Evolutionary conservation across 1,140 invertebrate genomes (phyloP).

Genomic region (Aphidius gifuensis): DNA sequence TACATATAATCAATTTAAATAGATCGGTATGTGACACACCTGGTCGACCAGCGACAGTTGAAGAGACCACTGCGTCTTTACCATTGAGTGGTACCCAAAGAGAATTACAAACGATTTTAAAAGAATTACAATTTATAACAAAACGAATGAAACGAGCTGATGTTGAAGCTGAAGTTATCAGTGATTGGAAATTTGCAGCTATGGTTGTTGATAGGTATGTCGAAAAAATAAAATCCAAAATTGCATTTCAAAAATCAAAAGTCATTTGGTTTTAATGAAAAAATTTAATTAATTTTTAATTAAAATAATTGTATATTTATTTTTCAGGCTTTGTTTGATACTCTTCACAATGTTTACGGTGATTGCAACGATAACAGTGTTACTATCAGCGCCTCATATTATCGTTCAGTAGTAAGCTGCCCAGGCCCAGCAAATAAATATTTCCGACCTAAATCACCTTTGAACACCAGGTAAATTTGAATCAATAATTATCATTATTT

Average conservation of each 20-base stretch:
- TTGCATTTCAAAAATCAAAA: not conserved
- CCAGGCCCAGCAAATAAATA: slow-evolving; percentile 39
- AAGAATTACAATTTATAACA: slow-evolving; percentile 93
- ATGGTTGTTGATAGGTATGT: slow-evolving; percentile 91
- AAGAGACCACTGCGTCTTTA: slow-evolving; percentile 56
- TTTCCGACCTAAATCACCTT: slow-evolving; percentile 32
- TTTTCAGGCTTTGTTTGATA: slow-evolving; percentile 85
- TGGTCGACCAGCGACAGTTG: slow-evolving; percentile 56
- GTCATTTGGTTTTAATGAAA: not conserved
- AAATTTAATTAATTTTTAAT: slow-evolving; percentile 2
- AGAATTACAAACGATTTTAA: slow-evolving; percentile 80
- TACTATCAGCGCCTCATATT: slow-evolving; percentile 92
- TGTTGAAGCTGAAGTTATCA: slow-evolving; percentile 85
- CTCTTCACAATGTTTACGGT: slow-evolving; percentile 95
- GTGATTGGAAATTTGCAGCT: slow-evolving; percentile 99
- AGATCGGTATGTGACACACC: slow-evolving; percentile 57
- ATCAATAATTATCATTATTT: too few species aligned
- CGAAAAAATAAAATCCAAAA: not conserved
- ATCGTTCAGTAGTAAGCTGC: slow-evolving; percentile 79
- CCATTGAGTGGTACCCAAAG: slow-evolving; percentile 58
- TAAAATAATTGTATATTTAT: not conserved
- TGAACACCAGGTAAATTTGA: slow-evolving; percentile 33
- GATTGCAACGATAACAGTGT: slow-evolving; percentile 90
- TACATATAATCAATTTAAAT: slow-evolving; percentile 39
- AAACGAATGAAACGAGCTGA: slow-evolving; percentile 85